Percentiles rank a stretch among this genome's conserved stretches.
phyloP scores from a whole-genome alignment of 1,140 invertebrate genomes.

The Nylanderia fulva region DNA sequence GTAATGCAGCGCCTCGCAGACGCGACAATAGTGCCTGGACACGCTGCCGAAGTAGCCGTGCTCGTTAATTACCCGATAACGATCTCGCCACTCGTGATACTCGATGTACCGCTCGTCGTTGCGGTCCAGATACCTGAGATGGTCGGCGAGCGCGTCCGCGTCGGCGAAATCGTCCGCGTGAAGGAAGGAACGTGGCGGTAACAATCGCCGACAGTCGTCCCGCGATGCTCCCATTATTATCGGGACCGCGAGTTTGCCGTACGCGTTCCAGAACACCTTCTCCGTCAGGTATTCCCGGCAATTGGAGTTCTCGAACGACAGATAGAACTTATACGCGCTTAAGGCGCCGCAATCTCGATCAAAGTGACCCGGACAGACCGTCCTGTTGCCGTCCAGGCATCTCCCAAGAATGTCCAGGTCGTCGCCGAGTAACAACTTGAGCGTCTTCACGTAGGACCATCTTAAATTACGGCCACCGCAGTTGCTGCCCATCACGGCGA shows the following conservation, averaged over 20 bases:
- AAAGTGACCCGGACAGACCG: constrained; percentile 88
- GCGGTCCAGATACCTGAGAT: constrained; percentile 87
- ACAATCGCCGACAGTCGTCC: constrained; percentile 85
- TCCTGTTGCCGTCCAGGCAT: constrained; percentile 78
- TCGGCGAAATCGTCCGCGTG: constrained; percentile 91
- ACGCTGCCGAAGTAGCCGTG: constrained; percentile 90
- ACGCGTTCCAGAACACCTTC: constrained; percentile 90
- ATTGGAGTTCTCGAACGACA: constrained; percentile 91
- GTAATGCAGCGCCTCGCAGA: constrained; percentile 92
- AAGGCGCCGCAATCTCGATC: constrained; percentile 86
- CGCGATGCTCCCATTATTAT: constrained; percentile 89
- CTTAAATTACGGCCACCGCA: constrained; percentile 86
- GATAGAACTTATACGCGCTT: constrained; percentile 90
- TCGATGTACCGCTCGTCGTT: constrained; percentile 87
- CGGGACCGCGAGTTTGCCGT: constrained; percentile 89
- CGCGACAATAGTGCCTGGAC: constrained; percentile 92
- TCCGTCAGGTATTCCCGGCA: constrained; percentile 91
- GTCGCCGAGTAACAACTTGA: constrained; percentile 83
- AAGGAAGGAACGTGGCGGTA: constrained; percentile 90
- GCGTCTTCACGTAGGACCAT: constrained; percentile 87
- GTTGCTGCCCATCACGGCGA: constrained; percentile 89
- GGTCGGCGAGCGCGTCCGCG: constrained; percentile 88
- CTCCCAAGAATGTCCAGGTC: constrained; percentile 78
- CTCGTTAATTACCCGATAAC: constrained; percentile 90
- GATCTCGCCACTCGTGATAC: constrained; percentile 90